Percentiles rank a stretch among this genome's conserved stretches.
Evolutionary conservation across 2,113 vertebrate species (phyloP).

Genomic region (Syngnathus floridae): DNA sequence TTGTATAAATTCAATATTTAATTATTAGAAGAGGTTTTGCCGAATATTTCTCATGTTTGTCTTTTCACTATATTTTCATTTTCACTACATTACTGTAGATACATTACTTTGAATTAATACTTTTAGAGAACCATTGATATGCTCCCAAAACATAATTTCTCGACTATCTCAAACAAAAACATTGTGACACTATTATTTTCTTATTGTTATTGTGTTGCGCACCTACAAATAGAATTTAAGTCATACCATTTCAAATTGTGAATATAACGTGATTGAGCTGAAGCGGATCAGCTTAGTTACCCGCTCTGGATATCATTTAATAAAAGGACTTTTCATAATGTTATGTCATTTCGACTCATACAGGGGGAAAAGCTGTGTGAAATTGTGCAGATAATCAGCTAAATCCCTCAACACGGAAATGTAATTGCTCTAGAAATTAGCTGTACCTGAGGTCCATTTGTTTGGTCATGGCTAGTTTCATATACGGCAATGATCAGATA

Average conservation of each 20-base stretch:
- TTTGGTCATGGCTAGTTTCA: conserved; percentile 99
- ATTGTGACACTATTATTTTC: background rate
- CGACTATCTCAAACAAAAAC: background rate
- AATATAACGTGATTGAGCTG: background rate
- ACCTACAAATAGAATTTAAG: background rate
- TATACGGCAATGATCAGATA: conserved; percentile 94
- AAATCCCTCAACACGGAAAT: conserved; percentile 99
- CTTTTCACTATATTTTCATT: no score
- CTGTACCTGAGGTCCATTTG: conserved; percentile 98
- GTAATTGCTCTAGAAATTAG: conserved; percentile 99
- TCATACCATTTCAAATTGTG: background rate
- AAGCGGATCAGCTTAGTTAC: no score
- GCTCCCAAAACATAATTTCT: background rate
- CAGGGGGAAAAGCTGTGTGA: conserved; percentile 84
- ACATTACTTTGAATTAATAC: no score
- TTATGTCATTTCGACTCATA: conserved; percentile 82
- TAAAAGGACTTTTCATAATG: conserved; percentile 66
- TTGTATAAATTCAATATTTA: no score
- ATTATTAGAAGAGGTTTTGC: no score
- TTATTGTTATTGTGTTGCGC: background rate
- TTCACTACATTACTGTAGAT: no score
- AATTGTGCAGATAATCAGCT: conserved; percentile 99
- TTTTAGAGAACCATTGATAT: no score
- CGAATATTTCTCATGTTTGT: no score
- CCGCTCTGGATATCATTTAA: conserved; percentile 84